Evolutionary conservation across 2,888 invertebrate genomes (phyloP), one percentile per base, ranked within the genome.

Genomic region (Amorpha juglandis): DNA sequence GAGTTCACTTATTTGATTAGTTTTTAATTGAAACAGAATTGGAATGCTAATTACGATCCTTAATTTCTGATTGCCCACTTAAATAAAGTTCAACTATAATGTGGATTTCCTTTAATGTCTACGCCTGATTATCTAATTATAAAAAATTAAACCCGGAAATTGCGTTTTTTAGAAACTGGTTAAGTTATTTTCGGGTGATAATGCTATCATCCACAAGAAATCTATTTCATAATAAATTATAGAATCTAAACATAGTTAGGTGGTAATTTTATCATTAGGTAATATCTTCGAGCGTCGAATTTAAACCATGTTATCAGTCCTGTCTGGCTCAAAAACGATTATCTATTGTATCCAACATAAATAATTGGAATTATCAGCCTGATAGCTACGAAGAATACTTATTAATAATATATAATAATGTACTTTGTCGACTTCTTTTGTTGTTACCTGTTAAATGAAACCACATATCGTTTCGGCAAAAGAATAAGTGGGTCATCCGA

Each of bases 241-340:
- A 16, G 35, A 38, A 55, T 16, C 19, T 58, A 58, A 58, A 58
- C 58, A 12, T 38, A 58, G 42, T 58, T 58, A 42, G 42, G 38
- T 58, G 12, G 19, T 16, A 16, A 11, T 19, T 38, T 63, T 63
- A 63, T 63, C 63, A 8, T 14, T 51, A 33, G 16, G 12, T 35
- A 12, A 63, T 12, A 63, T 63, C 63, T 63, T 38, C 38, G 19
- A 12, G 16, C 38, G 65, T 68, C 63, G 62, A 58, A 70, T 68
- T 68, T 70, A 62, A 65, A 68, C 66, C 68, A 63, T 58, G 53
- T 68, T 70, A 70, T 68, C 68, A 50, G 55, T 45, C 51, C 21
- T 19, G 64, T 65, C 66, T 70, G 64, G 67, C 63, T 63, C 66
- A 55, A 38, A 42, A 12, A 42, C 19, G 58, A 63, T 63, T 45